These are phyloP conservation scores for Climacteris rufus DNA, from an alignment of 2,113 vertebrate species.

Conservation along the genomic window DNA sequence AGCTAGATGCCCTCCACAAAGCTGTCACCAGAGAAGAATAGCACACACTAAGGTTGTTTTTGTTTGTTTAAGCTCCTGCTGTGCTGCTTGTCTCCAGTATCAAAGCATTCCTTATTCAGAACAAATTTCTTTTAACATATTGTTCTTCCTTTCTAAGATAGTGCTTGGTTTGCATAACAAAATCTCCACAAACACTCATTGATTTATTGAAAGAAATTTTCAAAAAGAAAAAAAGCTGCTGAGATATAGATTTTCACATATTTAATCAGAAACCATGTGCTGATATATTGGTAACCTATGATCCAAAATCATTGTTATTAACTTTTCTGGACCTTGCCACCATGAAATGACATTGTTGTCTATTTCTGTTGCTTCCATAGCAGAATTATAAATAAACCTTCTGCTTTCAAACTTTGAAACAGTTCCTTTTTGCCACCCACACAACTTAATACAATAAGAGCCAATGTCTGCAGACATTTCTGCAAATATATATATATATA, in stretches of 20 bases:
- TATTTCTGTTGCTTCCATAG: neutral
- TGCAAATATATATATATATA: neutral
- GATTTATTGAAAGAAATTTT: neutral
- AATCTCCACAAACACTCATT: neutral
- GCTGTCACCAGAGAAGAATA: conserved; percentile 33
- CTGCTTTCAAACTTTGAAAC: neutral
- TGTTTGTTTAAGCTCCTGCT: conserved; percentile 42
- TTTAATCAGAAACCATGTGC: neutral
- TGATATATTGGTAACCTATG: neutral
- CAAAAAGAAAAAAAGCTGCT: neutral
- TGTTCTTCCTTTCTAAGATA: neutral
- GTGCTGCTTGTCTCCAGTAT: conserved; percentile 51
- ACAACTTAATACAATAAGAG: neutral
- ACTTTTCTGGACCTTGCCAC: neutral
- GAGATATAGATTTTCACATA: neutral
- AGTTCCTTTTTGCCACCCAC: neutral
- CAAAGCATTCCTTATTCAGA: conserved; percentile 42
- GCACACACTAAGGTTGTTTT: conserved; percentile 48
- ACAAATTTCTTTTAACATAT: conserved; percentile 47
- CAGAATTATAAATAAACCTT: neutral
- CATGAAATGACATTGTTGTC: rapidly evolving
- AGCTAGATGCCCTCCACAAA: conserved; percentile 39
- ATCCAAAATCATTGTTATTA: neutral
- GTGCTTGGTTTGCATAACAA: neutral
- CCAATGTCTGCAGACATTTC: neutral